Base-by-base conservation (phyloP, 1,140 invertebrate species). In the Drosophila neocordata region DNA sequence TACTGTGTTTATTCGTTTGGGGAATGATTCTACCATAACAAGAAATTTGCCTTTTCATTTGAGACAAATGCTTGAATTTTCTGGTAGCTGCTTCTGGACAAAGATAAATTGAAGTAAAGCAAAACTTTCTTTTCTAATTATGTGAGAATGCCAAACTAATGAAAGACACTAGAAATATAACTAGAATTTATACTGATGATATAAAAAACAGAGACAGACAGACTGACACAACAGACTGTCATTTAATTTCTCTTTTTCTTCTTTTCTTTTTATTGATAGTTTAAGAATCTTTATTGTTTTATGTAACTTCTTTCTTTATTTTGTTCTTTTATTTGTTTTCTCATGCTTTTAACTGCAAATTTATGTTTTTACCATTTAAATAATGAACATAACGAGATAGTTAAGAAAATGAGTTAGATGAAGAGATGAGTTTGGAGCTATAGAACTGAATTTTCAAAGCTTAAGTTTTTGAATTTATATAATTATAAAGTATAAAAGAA, bases 41-140 rank as follows among this genome's bases (percentile, higher is more conserved):
- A 20, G 15, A 48, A 48, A 48, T 48, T 48, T 48, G 41, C 41
- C 15, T 48, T 48, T 48, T 48, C 41, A 48, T 48, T 48, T 48
- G 2, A 48, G 41, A 48, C 15, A 20, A 48, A 48, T 48, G 15
- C 8, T 48, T 48, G 41, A 11, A 15, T 48, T 48, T 48, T 48
- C 15, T 20, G 18, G 41, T 1, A 18, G 41, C 41, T 20, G 18
- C 41, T 48, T 48, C 41, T 20, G 15, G 41, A 5, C 41, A 18
- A 35, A 48, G 9, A 48, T 48, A 48, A 48, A 48, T 48, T 48
- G 1, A 48, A 48, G 41, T 20, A 48, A 31, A 48, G 41, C 41
- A 15, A 18, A 18, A 48, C 15, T 48, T 48, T 48, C 41, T 48
- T 48, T 18, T 48, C 1, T 48, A 48, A 48, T 48, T 48, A 48